A percentile compares a stretch with the other conserved stretches of the same genome.
These are phyloP conservation scores for Brachyopa scutellaris DNA, from an alignment of 2,888 invertebrate species.

Conservation along the genomic window DNA sequence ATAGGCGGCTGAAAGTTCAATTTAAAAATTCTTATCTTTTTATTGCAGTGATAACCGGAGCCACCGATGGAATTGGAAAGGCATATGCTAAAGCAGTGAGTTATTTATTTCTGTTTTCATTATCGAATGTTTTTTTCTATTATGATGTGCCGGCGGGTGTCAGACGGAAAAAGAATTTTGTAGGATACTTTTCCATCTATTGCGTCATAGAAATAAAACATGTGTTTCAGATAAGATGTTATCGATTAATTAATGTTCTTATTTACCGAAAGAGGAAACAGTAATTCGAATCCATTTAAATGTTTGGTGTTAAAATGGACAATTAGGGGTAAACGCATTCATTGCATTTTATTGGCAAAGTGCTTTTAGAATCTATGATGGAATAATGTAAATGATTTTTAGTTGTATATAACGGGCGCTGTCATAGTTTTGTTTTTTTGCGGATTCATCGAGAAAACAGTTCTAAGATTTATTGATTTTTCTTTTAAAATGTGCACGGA, in stretches of 20 bases:
- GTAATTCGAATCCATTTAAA: too few species aligned
- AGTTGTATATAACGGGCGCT: too few species aligned
- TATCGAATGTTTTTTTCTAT: background rate
- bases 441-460: too few species aligned
- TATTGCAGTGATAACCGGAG: slow-evolving; percentile 91
- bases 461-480: too few species aligned
- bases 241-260: background rate
- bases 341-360: too few species aligned
- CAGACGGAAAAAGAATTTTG: background rate
- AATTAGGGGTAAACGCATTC: too few species aligned
- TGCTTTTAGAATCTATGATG: too few species aligned
- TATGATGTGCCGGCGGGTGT: slow-evolving; percentile 1
- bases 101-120: background rate
- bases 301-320: too few species aligned
- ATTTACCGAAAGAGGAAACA: background rate
- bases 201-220: slow-evolving; percentile 10
- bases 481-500: too few species aligned
- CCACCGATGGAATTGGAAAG: slow-evolving; percentile 95
- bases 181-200: background rate
- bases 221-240: background rate
- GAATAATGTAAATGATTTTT: too few species aligned
- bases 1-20: slow-evolving; percentile 25
- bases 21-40: slow-evolving; percentile 45
- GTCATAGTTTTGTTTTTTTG: too few species aligned
- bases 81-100: slow-evolving; percentile 89